Evolutionary conservation across 2,797 vertebrate species (phyloP), one percentile per base, ranked within the genome.

Genomic region (Anguilla pacifica): DNA sequence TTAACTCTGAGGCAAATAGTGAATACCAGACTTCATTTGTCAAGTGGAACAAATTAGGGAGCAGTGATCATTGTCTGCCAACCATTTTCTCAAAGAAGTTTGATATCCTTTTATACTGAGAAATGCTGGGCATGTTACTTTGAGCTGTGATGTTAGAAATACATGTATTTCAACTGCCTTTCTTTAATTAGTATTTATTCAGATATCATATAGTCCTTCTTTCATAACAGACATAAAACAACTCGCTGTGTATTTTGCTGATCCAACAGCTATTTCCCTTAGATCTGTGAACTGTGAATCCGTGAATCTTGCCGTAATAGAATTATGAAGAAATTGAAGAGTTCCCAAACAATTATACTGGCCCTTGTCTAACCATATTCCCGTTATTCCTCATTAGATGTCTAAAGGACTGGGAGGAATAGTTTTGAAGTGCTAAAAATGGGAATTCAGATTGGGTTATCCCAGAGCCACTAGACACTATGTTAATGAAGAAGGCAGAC

Each of bases 391-490:
- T 55, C 57, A 67, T 85, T 70, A 70, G 67, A 2, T 19, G 31
- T 7, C 39, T 43, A 13, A 39, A 85, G 61, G 85, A 85, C 85
- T 72, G 15, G 53, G 51, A 57, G 43, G 15, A 49, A 70, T 72
- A 49, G 61, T 85, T 85, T 85, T 67, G 39, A 31, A 85, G 61
- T 25, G 39, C n/a, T 85, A 70, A 67, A 79, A 84, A 84, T 84
- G 67, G 25, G 59, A 22, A 22, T 86, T 86, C 49, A 72, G 46
- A 72, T 72, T 46, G 49, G 85, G 43, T 86, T 70, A 72, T 70
- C 43, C 25, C 15, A 49, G n/a, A 86, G 61, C 22, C 28, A 59
- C 25, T 86, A 28, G 17, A 43, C 35, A 70, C 19, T 11, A 49
- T 72, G 84, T 13, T 86, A 70, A 86, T 86, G 85, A 15, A 64